phyloP scores from a whole-genome alignment of 2,797 vertebrate genomes.

The Channallabes apus region DNA sequence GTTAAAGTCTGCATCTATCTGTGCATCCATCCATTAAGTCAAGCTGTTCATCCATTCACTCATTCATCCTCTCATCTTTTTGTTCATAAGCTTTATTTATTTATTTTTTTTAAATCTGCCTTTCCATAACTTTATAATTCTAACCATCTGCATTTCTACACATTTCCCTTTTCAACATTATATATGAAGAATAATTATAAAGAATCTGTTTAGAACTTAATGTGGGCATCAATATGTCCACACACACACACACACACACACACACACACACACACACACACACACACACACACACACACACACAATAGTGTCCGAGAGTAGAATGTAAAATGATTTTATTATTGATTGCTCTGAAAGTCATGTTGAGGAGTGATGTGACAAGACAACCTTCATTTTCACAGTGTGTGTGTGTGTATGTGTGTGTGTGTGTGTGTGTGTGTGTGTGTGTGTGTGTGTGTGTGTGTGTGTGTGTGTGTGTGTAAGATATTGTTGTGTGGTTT shows the following conservation, averaged over 20 bases:
- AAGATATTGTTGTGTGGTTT: too few species aligned
- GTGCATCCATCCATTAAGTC: neutral
- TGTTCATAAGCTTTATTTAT: too few species aligned
- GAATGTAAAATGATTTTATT: constrained; percentile 8
- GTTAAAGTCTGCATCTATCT: neutral
- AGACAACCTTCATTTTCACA: neutral
- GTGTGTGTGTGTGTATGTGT: neutral
- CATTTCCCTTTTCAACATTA: too few species aligned
- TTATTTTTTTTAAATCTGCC: too few species aligned
- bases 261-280: neutral
- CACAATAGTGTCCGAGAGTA: neutral
- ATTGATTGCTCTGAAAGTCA: neutral
- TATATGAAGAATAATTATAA: too few species aligned
- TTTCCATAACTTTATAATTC: too few species aligned
- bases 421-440: neutral
- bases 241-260: neutral
- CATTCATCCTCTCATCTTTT: neutral
- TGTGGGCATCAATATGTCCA: too few species aligned
- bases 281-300: too few species aligned
- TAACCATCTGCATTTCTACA: too few species aligned
- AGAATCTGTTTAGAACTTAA: too few species aligned
- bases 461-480: neutral
- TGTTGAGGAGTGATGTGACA: neutral
- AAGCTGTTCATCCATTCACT: neutral
- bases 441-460: neutral